Evolutionary conservation across 1,140 invertebrate genomes (phyloP).

Genomic region (Bombus turneri): DNA sequence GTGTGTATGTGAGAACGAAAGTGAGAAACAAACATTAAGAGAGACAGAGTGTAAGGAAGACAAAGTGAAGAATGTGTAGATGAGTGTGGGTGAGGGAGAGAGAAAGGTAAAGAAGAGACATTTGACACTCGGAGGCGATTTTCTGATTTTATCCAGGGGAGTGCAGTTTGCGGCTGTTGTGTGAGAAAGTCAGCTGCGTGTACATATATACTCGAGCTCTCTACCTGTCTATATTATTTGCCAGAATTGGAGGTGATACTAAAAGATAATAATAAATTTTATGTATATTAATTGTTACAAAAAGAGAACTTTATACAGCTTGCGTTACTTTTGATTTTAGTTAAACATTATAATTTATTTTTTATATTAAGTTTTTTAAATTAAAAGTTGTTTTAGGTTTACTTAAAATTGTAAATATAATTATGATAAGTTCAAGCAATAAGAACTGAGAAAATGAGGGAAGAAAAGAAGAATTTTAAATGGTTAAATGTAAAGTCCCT

Average conservation of each 20-base stretch:
- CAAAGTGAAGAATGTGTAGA: neutral
- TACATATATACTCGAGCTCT: conserved; percentile 75
- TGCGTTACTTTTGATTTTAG: neutral
- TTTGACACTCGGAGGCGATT: conserved; percentile 81
- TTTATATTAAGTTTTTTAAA: neutral
- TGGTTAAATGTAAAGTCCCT: conserved; percentile 13
- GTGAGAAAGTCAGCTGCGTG: conserved; percentile 79
- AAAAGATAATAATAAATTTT: conserved; percentile 5
- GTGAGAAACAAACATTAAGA: conserved; percentile 8
- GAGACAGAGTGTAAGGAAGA: conserved; percentile 1
- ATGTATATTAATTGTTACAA: neutral
- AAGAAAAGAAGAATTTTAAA: neutral
- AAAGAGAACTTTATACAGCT: neutral
- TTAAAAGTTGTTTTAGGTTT: neutral
- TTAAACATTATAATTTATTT: neutral
- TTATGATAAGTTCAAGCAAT: neutral
- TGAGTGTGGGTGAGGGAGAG: conserved; percentile 15
- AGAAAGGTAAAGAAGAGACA: conserved; percentile 65
- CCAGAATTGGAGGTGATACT: conserved; percentile 45
- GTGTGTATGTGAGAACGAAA: conserved; percentile 5
- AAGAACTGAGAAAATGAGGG: neutral
- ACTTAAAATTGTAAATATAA: neutral
- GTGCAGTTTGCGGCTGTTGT: conserved; percentile 82
- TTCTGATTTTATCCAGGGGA: conserved; percentile 78
- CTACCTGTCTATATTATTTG: conserved; percentile 50